A percentile compares a stretch with the other conserved stretches of the same genome.
phyloP scores from a whole-genome alignment of 92 coral and sea anemone genomes.

The Siderastrea radians region DNA sequence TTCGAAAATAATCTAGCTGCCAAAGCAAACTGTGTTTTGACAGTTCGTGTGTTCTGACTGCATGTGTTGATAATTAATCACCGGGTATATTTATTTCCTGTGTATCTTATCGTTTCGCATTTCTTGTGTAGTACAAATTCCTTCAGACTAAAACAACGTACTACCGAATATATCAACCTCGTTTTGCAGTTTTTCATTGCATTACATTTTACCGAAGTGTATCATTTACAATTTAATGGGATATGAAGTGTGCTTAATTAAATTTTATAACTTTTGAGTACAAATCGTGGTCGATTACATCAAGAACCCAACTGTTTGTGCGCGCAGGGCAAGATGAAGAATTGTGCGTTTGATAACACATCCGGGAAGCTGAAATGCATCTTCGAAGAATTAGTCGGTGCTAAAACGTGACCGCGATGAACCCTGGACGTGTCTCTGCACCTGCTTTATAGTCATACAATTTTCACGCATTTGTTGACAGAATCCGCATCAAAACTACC shows the following conservation, averaged over 20 bases:
- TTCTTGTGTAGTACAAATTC: not conserved
- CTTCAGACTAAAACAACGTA: too few species aligned
- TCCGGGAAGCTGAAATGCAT: slow-evolving; percentile 4
- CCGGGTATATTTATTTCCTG: not conserved
- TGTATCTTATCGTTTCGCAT: not conserved
- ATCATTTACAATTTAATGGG: too few species aligned
- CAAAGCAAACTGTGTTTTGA: not conserved
- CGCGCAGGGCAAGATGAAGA: not conserved
- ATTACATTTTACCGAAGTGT: too few species aligned
- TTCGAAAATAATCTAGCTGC: not conserved
- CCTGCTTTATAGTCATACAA: too few species aligned
- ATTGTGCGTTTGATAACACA: not conserved
- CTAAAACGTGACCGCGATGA: not conserved
- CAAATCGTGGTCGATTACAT: too few species aligned
- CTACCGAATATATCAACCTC: too few species aligned
- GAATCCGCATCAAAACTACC: too few species aligned
- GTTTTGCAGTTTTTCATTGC: too few species aligned
- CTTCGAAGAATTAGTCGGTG: not conserved
- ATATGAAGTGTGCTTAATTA: too few species aligned
- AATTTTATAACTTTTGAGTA: too few species aligned
- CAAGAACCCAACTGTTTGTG: not conserved
- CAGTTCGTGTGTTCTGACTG: not conserved
- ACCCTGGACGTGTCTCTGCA: too few species aligned
- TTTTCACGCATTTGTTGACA: too few species aligned
- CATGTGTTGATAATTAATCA: not conserved